phyloP scores from a whole-genome alignment of 2,888 invertebrate species.

The Epicampocera succincta region DNA sequence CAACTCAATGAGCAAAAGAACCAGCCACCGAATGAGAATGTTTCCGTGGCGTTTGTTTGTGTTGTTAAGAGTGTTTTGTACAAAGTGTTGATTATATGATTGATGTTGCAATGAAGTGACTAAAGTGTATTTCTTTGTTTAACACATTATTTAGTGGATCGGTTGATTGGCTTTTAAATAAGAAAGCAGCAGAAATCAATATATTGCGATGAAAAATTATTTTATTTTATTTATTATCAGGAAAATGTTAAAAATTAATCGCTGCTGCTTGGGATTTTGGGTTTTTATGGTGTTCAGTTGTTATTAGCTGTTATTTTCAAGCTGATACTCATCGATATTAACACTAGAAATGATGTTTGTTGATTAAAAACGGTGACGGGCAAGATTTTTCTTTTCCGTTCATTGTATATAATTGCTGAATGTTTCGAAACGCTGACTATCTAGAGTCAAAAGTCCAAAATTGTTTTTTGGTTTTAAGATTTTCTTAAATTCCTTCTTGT shows the following conservation, averaged over 20 bases:
- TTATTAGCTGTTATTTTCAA: too few species aligned
- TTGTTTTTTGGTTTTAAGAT: too few species aligned
- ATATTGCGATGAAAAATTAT: constrained; percentile 9
- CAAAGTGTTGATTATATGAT: constrained; percentile 63
- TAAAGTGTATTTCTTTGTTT: constrained; percentile 53
- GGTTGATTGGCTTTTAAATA: not conserved
- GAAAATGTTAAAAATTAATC: not conserved
- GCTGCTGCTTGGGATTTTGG: not conserved
- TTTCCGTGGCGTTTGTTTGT: constrained; percentile 36
- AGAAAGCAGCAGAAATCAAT: not conserved
- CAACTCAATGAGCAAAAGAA: not conserved
- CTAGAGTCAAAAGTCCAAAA: too few species aligned
- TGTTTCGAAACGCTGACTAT: too few species aligned
- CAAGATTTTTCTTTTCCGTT: too few species aligned
- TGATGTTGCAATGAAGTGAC: constrained; percentile 52
- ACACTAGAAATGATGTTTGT: too few species aligned
- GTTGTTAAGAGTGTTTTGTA: constrained; percentile 35
- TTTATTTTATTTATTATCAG: constrained; percentile 15
- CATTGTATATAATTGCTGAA: too few species aligned
- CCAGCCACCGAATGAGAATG: not conserved
- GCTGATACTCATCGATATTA: too few species aligned
- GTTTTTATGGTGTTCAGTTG: not conserved
- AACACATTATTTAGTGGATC: constrained; percentile 26
- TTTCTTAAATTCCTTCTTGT: too few species aligned
- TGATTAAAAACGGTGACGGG: too few species aligned